Evolutionary conservation across 1,140 invertebrate species (phyloP).

Genomic region (Danaus plexippus): DNA sequence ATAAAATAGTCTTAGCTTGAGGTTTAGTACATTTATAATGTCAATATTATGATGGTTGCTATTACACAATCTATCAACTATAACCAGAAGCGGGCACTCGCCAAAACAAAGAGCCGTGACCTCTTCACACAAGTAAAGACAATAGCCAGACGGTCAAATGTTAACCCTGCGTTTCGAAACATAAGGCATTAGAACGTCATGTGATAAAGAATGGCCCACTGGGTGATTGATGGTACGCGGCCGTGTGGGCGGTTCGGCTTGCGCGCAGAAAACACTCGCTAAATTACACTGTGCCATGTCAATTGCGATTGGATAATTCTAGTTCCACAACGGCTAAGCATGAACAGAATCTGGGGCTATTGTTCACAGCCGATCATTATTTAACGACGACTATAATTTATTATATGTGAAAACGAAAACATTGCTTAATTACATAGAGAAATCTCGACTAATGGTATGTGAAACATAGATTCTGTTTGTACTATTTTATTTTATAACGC

Average conservation of each 20-base stretch:
- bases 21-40: too few species aligned
- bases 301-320: constrained; percentile 51
- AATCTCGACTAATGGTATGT: constrained; percentile 29
- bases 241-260: constrained; percentile 44
- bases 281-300: constrained; percentile 49
- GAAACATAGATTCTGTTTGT: constrained; percentile 37
- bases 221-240: constrained; percentile 52
- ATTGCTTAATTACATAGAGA: constrained; percentile 29
- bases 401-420: constrained; percentile 24
- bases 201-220: constrained; percentile 51
- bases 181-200: constrained; percentile 57
- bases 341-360: constrained; percentile 27
- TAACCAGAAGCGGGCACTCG: constrained; percentile 17
- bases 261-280: constrained; percentile 52
- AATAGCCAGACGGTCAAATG: constrained; percentile 49
- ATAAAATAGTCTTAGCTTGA: too few species aligned
- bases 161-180: constrained; percentile 44
- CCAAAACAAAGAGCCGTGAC: constrained; percentile 33
- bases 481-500: constrained; percentile 42
- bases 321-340: constrained; percentile 19
- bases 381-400: constrained; percentile 29
- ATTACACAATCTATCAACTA: constrained; percentile 4
- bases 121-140: constrained; percentile 35
- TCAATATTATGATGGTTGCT: too few species aligned
- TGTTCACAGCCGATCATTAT: constrained; percentile 30